phyloP scores from a whole-genome alignment of 2,113 vertebrate species.

The Pungitius pungitius region DNA sequence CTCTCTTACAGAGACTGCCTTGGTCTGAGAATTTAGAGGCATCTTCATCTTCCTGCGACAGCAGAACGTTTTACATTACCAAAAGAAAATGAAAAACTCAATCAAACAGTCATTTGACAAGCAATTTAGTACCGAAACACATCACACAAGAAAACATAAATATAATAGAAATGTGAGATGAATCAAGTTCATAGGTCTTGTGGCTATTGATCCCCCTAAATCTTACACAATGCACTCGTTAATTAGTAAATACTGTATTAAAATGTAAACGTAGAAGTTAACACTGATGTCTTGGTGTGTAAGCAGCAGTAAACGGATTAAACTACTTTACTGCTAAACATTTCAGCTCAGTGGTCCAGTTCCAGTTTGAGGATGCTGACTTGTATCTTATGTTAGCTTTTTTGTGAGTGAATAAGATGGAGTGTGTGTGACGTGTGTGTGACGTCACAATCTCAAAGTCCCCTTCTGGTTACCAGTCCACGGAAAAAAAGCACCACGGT shows the following conservation, averaged over 20 bases:
- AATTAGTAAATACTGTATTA: not conserved
- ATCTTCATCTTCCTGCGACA: not conserved
- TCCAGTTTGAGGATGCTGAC: conserved; percentile 1
- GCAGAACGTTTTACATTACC: not conserved
- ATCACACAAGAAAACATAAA: not conserved
- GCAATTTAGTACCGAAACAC: not conserved
- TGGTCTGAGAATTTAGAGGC: not conserved
- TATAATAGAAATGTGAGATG: not conserved
- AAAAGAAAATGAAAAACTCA: not conserved
- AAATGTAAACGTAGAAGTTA: not conserved
- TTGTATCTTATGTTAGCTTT: not conserved
- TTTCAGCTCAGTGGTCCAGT: not conserved
- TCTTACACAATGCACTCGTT: not conserved
- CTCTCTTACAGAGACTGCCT: not conserved
- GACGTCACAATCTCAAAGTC: not conserved
- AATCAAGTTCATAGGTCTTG: not conserved
- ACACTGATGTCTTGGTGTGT: not conserved
- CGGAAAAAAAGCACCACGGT: not conserved
- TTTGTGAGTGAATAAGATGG: too few relatives aligned
- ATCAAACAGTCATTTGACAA: not conserved
- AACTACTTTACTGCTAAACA: not conserved
- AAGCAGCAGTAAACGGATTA: not conserved
- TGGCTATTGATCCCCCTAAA: not conserved
- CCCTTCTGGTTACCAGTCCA: not conserved
- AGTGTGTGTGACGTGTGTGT: too few relatives aligned